A percentile compares a stretch with the other conserved stretches of the same genome.
phyloP scores from a whole-genome alignment of 2,113 vertebrate genomes.

The Pseudonaja textilis region DNA sequence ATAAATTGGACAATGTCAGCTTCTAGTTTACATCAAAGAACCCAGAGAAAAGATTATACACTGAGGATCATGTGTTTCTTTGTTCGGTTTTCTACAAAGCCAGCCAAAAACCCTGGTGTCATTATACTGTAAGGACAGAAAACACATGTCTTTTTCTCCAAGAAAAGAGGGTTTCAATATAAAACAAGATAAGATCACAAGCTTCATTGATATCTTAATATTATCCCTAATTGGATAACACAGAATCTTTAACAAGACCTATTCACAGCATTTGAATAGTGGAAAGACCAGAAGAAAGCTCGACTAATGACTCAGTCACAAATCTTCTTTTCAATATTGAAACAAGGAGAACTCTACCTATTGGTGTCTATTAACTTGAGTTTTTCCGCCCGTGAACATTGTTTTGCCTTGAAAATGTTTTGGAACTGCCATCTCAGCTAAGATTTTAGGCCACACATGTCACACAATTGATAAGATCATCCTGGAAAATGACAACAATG shows the following conservation, averaged over 20 bases:
- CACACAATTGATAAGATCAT: not conserved
- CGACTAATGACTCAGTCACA: not conserved
- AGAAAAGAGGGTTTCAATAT: not conserved
- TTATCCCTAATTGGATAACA: not conserved
- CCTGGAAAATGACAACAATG: not conserved
- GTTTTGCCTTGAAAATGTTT: not conserved
- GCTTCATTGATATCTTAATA: constrained; percentile 12
- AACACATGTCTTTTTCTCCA: not conserved
- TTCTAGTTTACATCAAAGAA: not conserved
- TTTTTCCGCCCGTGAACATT: not conserved
- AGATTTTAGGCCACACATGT: not conserved
- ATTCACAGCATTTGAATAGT: not conserved
- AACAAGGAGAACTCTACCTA: not conserved
- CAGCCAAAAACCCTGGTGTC: not conserved
- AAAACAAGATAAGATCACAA: not conserved
- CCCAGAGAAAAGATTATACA: not conserved
- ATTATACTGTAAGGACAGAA: not conserved
- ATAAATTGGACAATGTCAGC: not conserved
- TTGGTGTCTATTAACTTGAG: not conserved
- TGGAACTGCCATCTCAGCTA: not conserved
- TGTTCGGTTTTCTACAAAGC: not conserved
- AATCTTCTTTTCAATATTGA: not conserved
- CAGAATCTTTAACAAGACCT: not conserved
- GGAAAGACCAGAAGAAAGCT: rapidly evolving
- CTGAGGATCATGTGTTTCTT: not conserved